Conservation (phyloP, 2,888 invertebrate genomes). For the Mechanitis messenoides region DNA sequence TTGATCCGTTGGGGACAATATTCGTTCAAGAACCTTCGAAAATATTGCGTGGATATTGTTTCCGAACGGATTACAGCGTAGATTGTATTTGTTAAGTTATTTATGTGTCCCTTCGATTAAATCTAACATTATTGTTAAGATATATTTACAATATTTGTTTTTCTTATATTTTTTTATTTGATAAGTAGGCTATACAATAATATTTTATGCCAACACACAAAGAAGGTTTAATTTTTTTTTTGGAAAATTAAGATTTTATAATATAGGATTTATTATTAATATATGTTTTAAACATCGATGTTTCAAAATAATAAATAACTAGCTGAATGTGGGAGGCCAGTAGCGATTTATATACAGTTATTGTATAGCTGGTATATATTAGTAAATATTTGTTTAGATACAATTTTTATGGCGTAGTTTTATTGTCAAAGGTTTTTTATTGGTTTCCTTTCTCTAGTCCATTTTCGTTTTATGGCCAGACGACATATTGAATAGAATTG, state of each 20-base stretch:
- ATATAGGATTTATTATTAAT: too few relatives aligned
- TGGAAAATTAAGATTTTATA: too few relatives aligned
- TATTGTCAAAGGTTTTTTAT: slow-evolving; percentile 42
- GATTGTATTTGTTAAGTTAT: slow-evolving; percentile 34
- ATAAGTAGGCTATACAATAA: too few relatives aligned
- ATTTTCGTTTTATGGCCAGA: slow-evolving; percentile 57
- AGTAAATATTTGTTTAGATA: slow-evolving; percentile 7
- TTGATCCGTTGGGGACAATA: slow-evolving; percentile 54
- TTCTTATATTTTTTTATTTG: background rate
- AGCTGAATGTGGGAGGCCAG: too few relatives aligned
- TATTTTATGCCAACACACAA: too few relatives aligned
- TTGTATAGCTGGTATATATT: background rate
- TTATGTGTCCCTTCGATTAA: slow-evolving; percentile 22
- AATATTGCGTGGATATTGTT: slow-evolving; percentile 51
- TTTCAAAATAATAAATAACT: too few relatives aligned
- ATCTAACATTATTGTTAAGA: background rate
- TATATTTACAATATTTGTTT: background rate
- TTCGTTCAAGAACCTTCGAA: slow-evolving; percentile 50
- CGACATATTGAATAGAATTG: slow-evolving; percentile 69
- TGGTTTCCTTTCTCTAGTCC: slow-evolving; percentile 48
- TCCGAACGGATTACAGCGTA: slow-evolving; percentile 37
- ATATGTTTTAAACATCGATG: too few relatives aligned
- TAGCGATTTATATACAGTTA: background rate
- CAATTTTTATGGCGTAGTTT: slow-evolving; percentile 17
- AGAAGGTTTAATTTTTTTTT: too few relatives aligned